Conservation (phyloP, 2,888 invertebrate species). For the Teleiodes luculella region DNA sequence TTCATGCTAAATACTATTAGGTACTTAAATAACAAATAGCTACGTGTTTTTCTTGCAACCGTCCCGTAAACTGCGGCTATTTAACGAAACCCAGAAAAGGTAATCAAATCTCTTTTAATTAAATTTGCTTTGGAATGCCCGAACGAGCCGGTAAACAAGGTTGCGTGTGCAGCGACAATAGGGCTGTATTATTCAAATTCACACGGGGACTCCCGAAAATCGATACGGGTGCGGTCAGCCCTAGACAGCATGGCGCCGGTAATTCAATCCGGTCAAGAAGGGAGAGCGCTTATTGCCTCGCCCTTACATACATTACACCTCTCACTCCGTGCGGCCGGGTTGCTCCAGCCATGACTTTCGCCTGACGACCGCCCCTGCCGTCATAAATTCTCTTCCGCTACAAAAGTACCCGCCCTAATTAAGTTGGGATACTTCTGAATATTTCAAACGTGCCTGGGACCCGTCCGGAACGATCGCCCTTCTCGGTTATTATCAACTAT, state of each 20-base stretch:
- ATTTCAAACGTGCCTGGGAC: conserved; percentile 44
- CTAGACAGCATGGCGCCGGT: conserved; percentile 62
- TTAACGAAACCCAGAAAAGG: conserved; percentile 5
- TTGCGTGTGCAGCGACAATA: conserved; percentile 32
- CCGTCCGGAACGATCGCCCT: conserved; percentile 33
- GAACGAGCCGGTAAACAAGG: conserved; percentile 18
- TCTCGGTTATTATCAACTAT: conserved; percentile 41
- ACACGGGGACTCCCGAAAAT: conserved; percentile 37
- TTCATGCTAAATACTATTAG: not conserved
- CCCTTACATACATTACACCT: conserved; percentile 58
- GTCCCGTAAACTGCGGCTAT: not conserved
- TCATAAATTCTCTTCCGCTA: conserved; percentile 51
- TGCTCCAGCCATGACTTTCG: conserved; percentile 51
- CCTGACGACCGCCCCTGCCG: conserved; percentile 41
- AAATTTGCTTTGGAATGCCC: conserved; percentile 16
- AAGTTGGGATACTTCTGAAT: conserved; percentile 59
- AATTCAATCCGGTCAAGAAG: conserved; percentile 61
- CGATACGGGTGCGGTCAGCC: conserved; percentile 50
- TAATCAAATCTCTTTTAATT: conserved; percentile 16
- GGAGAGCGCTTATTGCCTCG: conserved; percentile 50
- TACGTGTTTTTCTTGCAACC: not conserved
- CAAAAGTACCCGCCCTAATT: conserved; percentile 59
- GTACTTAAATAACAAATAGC: not conserved
- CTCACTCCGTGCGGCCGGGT: conserved; percentile 42
- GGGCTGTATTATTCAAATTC: conserved; percentile 25